Conservation (phyloP, 2,888 invertebrate genomes). For the Nebria brevicollis region DNA sequence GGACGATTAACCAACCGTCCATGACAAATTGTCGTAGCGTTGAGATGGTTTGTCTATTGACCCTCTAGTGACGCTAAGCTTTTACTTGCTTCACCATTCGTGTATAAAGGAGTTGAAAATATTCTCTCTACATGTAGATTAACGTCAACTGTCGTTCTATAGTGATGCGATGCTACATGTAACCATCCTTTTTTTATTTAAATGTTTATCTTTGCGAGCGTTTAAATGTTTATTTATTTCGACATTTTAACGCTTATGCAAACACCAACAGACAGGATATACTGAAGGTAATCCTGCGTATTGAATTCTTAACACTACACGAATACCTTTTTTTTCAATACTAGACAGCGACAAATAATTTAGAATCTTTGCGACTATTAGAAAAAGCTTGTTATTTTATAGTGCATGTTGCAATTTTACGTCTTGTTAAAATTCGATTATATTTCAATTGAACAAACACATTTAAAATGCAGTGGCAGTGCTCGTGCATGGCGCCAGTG, state of each 20-base stretch:
- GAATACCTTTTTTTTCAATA: neutral
- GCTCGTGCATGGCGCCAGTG: neutral
- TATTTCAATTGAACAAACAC: neutral
- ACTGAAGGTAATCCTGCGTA: neutral
- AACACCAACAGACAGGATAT: neutral
- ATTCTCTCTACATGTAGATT: neutral
- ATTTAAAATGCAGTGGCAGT: neutral
- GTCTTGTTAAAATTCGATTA: neutral
- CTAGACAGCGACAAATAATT: too few species aligned
- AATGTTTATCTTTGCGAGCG: neutral
- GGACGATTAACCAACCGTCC: neutral
- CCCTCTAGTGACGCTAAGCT: neutral
- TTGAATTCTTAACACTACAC: neutral
- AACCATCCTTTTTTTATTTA: neutral
- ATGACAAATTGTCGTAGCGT: neutral
- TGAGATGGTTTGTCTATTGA: conserved; percentile 1
- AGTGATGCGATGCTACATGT: neutral
- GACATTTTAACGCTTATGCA: conserved; percentile 1
- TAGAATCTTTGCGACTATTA: too few species aligned
- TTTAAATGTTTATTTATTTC: neutral
- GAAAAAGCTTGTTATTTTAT: too few species aligned
- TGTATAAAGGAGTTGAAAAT: neutral
- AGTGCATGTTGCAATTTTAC: too few species aligned
- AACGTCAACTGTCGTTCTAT: neutral
- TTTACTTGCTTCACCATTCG: neutral